Percentiles rank a stretch among this genome's conserved stretches.
Conservation (phyloP, 2,888 invertebrate genomes). For the Megaustenia siamemsis region DNA sequence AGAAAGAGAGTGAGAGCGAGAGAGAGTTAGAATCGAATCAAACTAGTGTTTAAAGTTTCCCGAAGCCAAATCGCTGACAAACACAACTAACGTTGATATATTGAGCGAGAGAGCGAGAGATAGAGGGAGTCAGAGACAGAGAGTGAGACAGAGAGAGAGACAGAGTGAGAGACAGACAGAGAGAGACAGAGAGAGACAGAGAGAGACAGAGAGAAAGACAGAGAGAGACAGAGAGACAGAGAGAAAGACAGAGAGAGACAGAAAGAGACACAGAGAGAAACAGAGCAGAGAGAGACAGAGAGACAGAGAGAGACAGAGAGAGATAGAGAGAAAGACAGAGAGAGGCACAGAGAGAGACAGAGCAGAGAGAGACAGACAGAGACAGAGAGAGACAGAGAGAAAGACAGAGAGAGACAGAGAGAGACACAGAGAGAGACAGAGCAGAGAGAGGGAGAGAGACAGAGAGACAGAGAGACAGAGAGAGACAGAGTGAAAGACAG, state of each 20-base stretch:
- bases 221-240: conserved; percentile 37
- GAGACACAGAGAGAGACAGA: no score
- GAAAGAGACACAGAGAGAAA: no score
- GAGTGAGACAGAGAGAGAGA: conserved; percentile 1
- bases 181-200: background rate
- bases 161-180: background rate
- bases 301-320: background rate
- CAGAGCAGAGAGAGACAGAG: no score
- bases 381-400: no score
- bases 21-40: no score
- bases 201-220: background rate
- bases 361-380: background rate
- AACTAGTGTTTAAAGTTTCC: no score
- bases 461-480: background rate
- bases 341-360: background rate
- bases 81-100: no score
- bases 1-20: no score
- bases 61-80: no score
- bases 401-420: no score
- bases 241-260: conserved; percentile 21
- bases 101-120: background rate
- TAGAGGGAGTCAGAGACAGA: background rate
- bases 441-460: background rate
- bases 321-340: background rate
- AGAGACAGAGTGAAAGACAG: background rate